These are phyloP conservation scores for Spialia ferax DNA, from an alignment of 2,888 invertebrate species.

Conservation along the genomic window DNA sequence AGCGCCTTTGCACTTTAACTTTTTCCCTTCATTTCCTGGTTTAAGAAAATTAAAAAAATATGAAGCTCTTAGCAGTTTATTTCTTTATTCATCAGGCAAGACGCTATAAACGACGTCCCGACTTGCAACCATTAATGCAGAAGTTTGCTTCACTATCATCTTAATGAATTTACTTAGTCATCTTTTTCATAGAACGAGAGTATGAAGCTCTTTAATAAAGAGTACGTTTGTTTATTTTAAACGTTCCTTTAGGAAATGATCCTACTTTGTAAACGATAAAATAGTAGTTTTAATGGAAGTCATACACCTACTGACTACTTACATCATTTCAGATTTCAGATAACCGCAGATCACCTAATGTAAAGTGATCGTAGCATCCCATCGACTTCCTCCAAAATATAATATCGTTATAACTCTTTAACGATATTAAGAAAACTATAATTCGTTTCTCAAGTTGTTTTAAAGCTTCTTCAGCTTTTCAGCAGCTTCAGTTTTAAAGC, in stretches of 20 bases:
- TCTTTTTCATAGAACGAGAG: slow-evolving; percentile 24
- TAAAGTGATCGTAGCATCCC: no score
- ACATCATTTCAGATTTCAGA: no score
- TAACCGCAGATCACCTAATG: no score
- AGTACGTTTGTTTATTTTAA: neutral
- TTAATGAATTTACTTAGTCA: slow-evolving; percentile 37
- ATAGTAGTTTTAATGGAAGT: no score
- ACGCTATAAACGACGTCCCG: slow-evolving; percentile 30
- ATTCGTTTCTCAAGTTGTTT: no score
- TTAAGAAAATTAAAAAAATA: slow-evolving; percentile 27
- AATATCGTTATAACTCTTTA: no score
- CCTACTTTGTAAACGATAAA: neutral
- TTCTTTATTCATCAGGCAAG: slow-evolving; percentile 35
- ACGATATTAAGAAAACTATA: no score
- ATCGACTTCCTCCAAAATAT: no score
- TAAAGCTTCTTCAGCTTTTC: no score
- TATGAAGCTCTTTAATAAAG: slow-evolving; percentile 11
- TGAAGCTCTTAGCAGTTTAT: slow-evolving; percentile 37
- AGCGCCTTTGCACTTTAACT: neutral
- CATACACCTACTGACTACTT: no score
- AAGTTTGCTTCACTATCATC: slow-evolving; percentile 39
- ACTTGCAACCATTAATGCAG: slow-evolving; percentile 38
- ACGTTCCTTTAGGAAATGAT: neutral
- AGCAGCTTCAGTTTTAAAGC: no score
- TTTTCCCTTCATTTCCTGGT: neutral